Base-by-base conservation (phyloP, 2,797 vertebrate species). In the Diceros bicornis region DNA sequence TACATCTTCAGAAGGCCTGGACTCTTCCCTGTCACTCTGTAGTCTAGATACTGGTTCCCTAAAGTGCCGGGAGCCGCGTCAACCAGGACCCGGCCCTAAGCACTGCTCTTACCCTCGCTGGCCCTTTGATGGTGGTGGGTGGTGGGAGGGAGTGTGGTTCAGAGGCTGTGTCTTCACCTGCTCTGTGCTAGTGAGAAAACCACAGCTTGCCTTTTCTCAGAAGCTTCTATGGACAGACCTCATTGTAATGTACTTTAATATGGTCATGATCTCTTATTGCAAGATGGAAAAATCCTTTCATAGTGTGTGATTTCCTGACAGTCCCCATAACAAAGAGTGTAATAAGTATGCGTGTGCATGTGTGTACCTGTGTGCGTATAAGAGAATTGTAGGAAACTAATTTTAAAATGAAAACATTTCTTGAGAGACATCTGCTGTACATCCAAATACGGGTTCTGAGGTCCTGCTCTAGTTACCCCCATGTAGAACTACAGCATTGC, bases 131-230 rank as follows among this genome's bases (percentile, higher is more conserved):
- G 44, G 25, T 47, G 44, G 29, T 17, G 3, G 75, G 20, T 78
- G 50, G 61, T n/a, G 47, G 55, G 50, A 82, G n/a, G 27, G 68
- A 50, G 57, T 91, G 88, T 41, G 78, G 75, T 59, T 94, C 62
- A 1, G 27, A 93, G 37, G 18, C 41, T 81, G 29, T 34, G 71
- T 77, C 68, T 52, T 96, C 55, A 27, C 37, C 68, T 75, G 29
- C 79, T 94, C 62, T 62, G 52, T 71, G 47, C 52, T 86, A 90
- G 47, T 96, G 95, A 93, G 91, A 94, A 95, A 97, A 97, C 57
- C 89, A 87, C 86, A 93, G 44, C 44, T 82, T 20, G 62, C 9
- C 34, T 96, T 97, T 96, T 96, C 96, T 92, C 87, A 94, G 88
- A 90, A 83, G 69, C 7, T 8, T 66, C 18, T 34, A 17, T 37